Base-by-base conservation (phyloP, 2,888 invertebrate species). In the Phragmatobia fuliginosa region DNA sequence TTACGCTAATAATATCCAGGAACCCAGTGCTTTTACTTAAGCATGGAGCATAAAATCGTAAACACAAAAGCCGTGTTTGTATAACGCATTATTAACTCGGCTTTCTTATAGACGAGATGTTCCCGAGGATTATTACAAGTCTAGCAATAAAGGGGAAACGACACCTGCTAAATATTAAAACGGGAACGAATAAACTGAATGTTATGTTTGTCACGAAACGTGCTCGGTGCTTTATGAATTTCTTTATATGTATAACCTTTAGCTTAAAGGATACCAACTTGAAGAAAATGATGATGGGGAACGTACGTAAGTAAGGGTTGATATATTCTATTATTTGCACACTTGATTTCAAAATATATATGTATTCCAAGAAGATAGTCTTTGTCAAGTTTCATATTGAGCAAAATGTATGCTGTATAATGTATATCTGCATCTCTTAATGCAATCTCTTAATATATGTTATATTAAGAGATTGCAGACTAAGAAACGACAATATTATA, bases 91-190 rank as follows among this genome's bases (percentile, higher is more conserved):
- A 89, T 90, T 88, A 90, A 83, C 86, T 81, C 81, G 67, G 72
- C 74, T 73, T 77, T 77, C 78, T 72, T 64, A 78, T 75, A 81
- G 77, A 78, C 68, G 78, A 83, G 80, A 81, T 85, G 85, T 85
- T 87, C 82, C 83, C 83, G 76, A 79, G 88, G 91, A 91, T 92
- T 93, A 92, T 92, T 90, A 91, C 89, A 88, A 91, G 89, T 87
- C 88, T 87, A 85, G 91, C 88, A 91, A 92, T 93, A 94, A 92
- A 90, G 87, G 85, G 81, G 85, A 86, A 90, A 92, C 90, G 90
- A 88, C 92, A 93, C 94, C 94, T 93, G 94, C 89, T 89, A 90
- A 93, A 93, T 94, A 94, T 93, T 91, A 91, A 90, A 91, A 88
- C 77, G 89, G 91, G 88, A 80, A 87, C 86, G 87, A 88, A 91